These are phyloP conservation scores for Coturnix japonica DNA, from an alignment of 2,113 vertebrate species.

Conservation along the genomic window DNA sequence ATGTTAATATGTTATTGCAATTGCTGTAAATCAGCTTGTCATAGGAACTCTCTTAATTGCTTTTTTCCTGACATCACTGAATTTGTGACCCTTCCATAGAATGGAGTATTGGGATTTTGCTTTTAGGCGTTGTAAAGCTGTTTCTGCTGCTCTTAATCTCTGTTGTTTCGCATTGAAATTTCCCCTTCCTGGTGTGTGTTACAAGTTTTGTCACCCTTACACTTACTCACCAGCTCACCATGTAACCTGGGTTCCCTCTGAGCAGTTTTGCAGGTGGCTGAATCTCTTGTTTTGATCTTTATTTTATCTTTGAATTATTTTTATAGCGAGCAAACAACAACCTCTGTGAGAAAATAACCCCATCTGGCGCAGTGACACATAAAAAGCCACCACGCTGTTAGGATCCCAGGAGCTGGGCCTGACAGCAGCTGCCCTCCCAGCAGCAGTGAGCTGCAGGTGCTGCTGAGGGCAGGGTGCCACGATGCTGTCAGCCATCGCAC, in stretches of 20 bases:
- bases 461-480: not conserved
- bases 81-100: not conserved
- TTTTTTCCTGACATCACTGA: not conserved
- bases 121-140: not conserved
- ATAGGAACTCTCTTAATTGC: not conserved
- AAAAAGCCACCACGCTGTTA: not conserved
- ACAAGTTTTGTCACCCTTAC: not conserved
- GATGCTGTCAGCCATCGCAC: not conserved
- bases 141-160: not conserved
- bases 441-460: not conserved
- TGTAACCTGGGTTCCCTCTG: not conserved
- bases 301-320: conserved; percentile 16
- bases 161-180: conserved; percentile 18
- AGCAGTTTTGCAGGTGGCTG: conserved; percentile 34
- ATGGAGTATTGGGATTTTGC: not conserved
- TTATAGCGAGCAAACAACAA: conserved; percentile 28
- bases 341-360: conserved; percentile 30
- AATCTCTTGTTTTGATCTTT: not conserved
- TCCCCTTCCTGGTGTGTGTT: not conserved
- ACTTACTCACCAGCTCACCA: not conserved
- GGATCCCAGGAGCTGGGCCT: not conserved
- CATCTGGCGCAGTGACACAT: not conserved
- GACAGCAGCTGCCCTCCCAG: not conserved
- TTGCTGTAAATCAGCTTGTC: not conserved
- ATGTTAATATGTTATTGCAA: not conserved